These are phyloP conservation scores for Trinectes maculatus DNA, from an alignment of 2,113 vertebrate species.

Conservation along the genomic window DNA sequence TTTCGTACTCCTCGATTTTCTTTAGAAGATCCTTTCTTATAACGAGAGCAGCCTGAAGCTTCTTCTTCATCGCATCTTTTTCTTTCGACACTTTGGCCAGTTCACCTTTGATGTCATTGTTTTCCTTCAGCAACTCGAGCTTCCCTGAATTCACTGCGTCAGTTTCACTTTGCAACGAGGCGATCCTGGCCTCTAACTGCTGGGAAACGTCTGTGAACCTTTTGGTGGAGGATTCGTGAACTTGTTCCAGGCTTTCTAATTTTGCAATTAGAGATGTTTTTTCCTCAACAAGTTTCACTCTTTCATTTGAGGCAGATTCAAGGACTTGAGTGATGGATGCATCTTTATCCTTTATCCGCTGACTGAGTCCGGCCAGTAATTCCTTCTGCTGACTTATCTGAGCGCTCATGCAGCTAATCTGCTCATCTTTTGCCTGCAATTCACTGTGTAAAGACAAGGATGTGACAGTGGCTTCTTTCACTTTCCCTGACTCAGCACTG, in stretches of 20 bases:
- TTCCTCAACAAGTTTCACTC: slow-evolving; percentile 80
- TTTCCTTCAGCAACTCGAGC: slow-evolving; percentile 71
- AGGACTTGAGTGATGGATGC: slow-evolving; percentile 81
- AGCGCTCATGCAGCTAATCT: slow-evolving; percentile 73
- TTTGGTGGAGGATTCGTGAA: slow-evolving; percentile 45
- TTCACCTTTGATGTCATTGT: slow-evolving; percentile 72
- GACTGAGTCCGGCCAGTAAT: slow-evolving; percentile 82
- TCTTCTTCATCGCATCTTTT: slow-evolving; percentile 86
- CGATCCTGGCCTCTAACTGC: slow-evolving; percentile 73
- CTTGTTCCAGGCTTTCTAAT: slow-evolving; percentile 72
- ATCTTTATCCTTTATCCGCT: slow-evolving; percentile 86
- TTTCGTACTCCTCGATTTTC: slow-evolving; percentile 83
- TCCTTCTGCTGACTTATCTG: slow-evolving; percentile 87
- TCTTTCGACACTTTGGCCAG: slow-evolving; percentile 80
- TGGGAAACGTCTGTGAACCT: slow-evolving; percentile 60
- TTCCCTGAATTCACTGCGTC: slow-evolving; percentile 66
- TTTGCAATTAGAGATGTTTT: slow-evolving; percentile 67
- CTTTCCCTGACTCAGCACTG: slow-evolving; percentile 51
- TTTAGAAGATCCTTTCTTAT: slow-evolving; percentile 86
- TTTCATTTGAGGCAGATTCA: slow-evolving; percentile 84
- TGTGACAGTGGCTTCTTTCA: slow-evolving; percentile 62
- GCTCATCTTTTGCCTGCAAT: slow-evolving; percentile 75
- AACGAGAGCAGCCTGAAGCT: slow-evolving; percentile 86
- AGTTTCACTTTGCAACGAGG: slow-evolving; percentile 51
- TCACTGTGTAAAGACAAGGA: slow-evolving; percentile 62